Base-by-base conservation (phyloP, 2,888 invertebrate genomes). In the Pachycephus smyrnensis region DNA sequence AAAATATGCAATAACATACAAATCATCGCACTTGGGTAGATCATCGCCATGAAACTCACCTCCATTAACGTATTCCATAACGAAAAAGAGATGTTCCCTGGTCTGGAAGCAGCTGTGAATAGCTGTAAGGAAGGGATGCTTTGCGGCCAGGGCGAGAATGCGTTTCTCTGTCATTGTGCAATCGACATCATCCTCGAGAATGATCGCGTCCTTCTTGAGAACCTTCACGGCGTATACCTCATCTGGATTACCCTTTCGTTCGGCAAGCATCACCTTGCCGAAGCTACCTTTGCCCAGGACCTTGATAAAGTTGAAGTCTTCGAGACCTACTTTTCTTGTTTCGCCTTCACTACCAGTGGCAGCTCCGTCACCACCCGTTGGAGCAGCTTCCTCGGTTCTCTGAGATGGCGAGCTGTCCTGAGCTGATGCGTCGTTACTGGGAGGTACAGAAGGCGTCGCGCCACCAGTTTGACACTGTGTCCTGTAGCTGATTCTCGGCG, bases 41-140 rank as follows among this genome's bases (percentile, higher is more conserved):
- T 71, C 30, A 71, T 15, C 12, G 30, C 11, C 12, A 55, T 23
- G 71, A 71, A 4, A 23, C 71, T 83, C 32, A 91, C 91, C 99
- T 85, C 99, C 99, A 92, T 99, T 98, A 77, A 99, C 99, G 92
- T 99, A 99, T 93, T 99, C 99, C 99, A 99, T 99, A 84, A 99
- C 98, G 93, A 99, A 99, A 94, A 99, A 99, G 84, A 99, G 94
- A 15, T 98, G 95, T 92, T 98, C 98, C 92, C 95, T 94, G 78
- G 99, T 99, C 93, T 99, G 99, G 94, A 98, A 99, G 93, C 98
- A 98, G 90, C 96, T 98, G 94, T 98, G 97, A 88, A 99, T 94
- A 87, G 98, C 98, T 83, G 99, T 99, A 83, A 99, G 95, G 93
- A 99, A 99, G 78, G 99, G 99, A 93, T 99, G 99, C 83, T 96